Evolutionary conservation across 2,113 vertebrate genomes (phyloP).

Genomic region (Zeus faber): DNA sequence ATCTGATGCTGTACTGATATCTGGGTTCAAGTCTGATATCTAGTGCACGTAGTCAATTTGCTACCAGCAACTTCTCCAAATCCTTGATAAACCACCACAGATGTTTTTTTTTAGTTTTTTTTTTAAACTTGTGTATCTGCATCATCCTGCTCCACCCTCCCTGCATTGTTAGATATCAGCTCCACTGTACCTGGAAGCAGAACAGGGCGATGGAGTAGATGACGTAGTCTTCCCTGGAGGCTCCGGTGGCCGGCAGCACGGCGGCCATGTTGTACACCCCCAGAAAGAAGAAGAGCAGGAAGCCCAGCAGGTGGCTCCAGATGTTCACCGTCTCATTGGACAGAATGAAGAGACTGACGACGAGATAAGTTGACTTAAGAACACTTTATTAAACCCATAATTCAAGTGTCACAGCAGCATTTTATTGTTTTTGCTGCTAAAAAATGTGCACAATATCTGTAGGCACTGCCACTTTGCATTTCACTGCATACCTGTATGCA

Average conservation of each 20-base stretch:
- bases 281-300: constrained; percentile 87
- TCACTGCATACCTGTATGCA: too few species aligned
- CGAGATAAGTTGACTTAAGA: not conserved
- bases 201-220: constrained; percentile 91
- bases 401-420: not conserved
- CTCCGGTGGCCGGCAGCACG: constrained; percentile 82
- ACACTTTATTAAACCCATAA: not conserved
- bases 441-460: too few species aligned
- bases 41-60: too few species aligned
- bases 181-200: constrained; percentile 96
- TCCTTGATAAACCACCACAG: too few species aligned
- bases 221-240: constrained; percentile 90
- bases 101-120: too few species aligned
- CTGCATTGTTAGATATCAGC: too few species aligned
- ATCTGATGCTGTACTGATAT: too few species aligned
- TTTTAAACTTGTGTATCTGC: too few species aligned
- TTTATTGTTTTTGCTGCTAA: not conserved
- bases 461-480: too few species aligned
- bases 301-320: constrained; percentile 94
- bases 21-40: too few species aligned
- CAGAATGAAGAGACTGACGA: constrained; percentile 86
- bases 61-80: too few species aligned
- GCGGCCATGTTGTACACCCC: constrained; percentile 88
- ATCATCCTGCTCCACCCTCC: too few species aligned
- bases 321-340: constrained; percentile 95